phyloP scores from a whole-genome alignment of 2,113 vertebrate genomes.

The Cebidichthys violaceus region DNA sequence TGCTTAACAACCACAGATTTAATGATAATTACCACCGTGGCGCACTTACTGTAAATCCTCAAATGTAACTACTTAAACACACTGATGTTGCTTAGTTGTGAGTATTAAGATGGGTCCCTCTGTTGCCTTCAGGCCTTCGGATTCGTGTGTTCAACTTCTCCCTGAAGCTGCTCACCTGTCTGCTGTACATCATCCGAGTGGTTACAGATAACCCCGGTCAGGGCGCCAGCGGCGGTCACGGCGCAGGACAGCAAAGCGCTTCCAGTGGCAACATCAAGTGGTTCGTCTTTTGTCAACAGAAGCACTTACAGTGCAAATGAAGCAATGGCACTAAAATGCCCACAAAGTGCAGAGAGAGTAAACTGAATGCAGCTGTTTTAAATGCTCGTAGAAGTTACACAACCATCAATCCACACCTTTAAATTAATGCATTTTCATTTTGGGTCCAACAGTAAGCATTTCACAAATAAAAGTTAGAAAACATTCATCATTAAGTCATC shows the following conservation, averaged over 20 bases:
- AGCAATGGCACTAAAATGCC: neutral
- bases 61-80: neutral
- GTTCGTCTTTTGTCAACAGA: constrained; percentile 48
- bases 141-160: constrained; percentile 98
- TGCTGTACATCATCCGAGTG: constrained; percentile 94
- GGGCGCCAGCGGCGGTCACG: constrained; percentile 58
- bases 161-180: constrained; percentile 95
- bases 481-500: constrained; percentile 95
- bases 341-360: neutral
- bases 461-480: neutral
- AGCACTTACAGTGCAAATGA: neutral
- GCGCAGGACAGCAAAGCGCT: constrained; percentile 44
- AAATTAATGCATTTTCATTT: neutral
- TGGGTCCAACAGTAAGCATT: neutral
- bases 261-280: constrained; percentile 71
- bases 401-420: neutral
- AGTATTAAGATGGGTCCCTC: neutral
- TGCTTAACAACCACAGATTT: neutral
- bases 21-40: neutral
- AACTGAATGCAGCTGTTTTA: too few relatives aligned
- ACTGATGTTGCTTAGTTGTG: neutral
- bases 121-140: constrained; percentile 86
- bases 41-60: neutral
- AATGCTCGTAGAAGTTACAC: neutral
- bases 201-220: constrained; percentile 89